phyloP scores from a whole-genome alignment of 2,113 vertebrate species.

The Limanda limanda region DNA sequence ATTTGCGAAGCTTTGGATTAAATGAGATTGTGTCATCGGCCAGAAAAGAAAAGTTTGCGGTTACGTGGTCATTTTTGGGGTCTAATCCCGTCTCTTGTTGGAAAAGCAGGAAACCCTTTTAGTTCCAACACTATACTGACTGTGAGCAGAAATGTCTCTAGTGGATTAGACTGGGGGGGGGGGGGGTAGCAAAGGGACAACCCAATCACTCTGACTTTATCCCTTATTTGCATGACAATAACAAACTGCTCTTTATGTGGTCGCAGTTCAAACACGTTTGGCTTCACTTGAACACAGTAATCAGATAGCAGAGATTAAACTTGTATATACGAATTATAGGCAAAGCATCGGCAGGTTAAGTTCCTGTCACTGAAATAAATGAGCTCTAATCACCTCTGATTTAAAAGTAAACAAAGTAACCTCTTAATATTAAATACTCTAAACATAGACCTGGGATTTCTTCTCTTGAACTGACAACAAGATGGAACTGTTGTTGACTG shows the following conservation, averaged over 20 bases:
- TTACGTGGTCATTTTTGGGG: conserved; percentile 22
- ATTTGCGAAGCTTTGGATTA: conserved; percentile 1
- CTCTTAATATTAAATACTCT: no score
- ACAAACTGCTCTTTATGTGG: conserved; percentile 24
- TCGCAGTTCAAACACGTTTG: conserved; percentile 28
- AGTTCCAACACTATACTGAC: conserved; percentile 38
- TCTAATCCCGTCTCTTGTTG: conserved; percentile 25
- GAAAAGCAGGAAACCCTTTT: conserved; percentile 45
- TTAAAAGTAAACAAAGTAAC: no score
- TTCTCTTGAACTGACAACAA: no score
- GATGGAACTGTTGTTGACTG: no score
- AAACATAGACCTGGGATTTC: no score
- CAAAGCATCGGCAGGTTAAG: not conserved
- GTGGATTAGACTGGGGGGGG: conserved; percentile 36
- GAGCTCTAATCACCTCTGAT: no score
- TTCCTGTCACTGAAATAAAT: no score
- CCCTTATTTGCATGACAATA: conserved; percentile 51
- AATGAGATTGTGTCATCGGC: not conserved
- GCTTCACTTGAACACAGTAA: conserved; percentile 1
- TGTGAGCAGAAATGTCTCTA: conserved; percentile 39
- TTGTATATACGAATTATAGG: not conserved
- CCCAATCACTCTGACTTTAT: conserved; percentile 24
- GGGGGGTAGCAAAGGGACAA: conserved; percentile 19
- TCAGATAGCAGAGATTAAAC: not conserved
- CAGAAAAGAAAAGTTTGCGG: conserved; percentile 12